Percentiles rank a stretch among this genome's conserved stretches.
Conservation (phyloP, 2,888 invertebrate genomes). For the Acanthosepion lycidas region DNA sequence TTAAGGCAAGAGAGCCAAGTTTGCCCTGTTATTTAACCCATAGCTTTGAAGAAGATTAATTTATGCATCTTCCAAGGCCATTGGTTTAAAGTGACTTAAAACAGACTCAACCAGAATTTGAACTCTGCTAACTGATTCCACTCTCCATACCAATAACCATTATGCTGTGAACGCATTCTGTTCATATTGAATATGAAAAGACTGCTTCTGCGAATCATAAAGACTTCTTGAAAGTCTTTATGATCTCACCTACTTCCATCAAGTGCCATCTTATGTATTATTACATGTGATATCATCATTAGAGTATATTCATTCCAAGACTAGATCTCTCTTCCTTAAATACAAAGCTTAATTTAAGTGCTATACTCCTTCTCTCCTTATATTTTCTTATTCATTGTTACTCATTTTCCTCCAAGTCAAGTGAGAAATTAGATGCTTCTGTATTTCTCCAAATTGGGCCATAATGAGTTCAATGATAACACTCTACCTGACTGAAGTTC, state of each 20-base stretch:
- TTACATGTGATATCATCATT: constrained; percentile 9
- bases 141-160: too few relatives aligned
- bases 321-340: background rate
- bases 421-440: background rate
- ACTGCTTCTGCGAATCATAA: background rate
- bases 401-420: background rate
- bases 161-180: background rate
- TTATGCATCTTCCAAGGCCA: too few relatives aligned
- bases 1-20: too few relatives aligned
- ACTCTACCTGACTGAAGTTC: background rate
- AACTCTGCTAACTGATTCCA: too few relatives aligned
- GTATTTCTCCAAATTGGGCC: background rate
- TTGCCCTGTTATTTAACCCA: too few relatives aligned
- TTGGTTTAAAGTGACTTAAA: too few relatives aligned
- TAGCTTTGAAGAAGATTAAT: too few relatives aligned
- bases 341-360: background rate
- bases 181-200: background rate
- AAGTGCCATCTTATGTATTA: background rate
- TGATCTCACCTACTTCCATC: background rate
- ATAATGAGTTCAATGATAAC: constrained; percentile 9
- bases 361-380: background rate
- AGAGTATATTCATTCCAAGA: background rate
- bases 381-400: background rate
- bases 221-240: background rate
- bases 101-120: too few relatives aligned